These are phyloP conservation scores for Azemiops feae DNA, from an alignment of 2,113 vertebrate species.

Conservation along the genomic window DNA sequence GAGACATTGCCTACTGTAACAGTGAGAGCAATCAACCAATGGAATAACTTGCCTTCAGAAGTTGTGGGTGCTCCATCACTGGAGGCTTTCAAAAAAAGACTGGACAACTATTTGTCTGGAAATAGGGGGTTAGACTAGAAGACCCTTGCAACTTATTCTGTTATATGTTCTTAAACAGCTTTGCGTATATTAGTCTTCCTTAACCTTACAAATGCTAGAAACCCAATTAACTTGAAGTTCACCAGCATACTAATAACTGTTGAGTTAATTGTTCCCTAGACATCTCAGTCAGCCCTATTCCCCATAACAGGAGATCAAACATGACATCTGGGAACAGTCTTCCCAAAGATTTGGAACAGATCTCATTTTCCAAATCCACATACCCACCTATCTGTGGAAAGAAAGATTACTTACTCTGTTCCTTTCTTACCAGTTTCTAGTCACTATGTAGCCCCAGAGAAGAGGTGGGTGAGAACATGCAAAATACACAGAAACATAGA, in stretches of 20 bases:
- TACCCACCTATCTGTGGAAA: neutral
- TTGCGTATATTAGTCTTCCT: neutral
- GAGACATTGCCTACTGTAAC: neutral
- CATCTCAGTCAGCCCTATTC: neutral
- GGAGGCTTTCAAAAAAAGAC: neutral
- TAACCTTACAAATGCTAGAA: neutral
- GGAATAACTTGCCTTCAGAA: neutral
- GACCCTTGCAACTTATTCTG: neutral
- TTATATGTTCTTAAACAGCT: neutral
- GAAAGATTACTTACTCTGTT: neutral
- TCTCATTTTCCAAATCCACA: neutral
- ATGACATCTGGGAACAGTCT: neutral
- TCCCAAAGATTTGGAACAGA: neutral
- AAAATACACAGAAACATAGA: neutral
- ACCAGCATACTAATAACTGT: neutral
- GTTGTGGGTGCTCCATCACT: neutral
- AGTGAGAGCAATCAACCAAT: neutral
- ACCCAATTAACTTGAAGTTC: neutral
- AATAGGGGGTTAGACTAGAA: neutral
- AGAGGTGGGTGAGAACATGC: neutral
- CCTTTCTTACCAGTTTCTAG: neutral
- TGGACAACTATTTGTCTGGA: neutral
- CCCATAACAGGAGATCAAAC: neutral
- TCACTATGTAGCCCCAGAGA: neutral
- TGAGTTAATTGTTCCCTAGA: neutral